Conservation (phyloP, 2,888 invertebrate genomes). For the Spisula solida region DNA sequence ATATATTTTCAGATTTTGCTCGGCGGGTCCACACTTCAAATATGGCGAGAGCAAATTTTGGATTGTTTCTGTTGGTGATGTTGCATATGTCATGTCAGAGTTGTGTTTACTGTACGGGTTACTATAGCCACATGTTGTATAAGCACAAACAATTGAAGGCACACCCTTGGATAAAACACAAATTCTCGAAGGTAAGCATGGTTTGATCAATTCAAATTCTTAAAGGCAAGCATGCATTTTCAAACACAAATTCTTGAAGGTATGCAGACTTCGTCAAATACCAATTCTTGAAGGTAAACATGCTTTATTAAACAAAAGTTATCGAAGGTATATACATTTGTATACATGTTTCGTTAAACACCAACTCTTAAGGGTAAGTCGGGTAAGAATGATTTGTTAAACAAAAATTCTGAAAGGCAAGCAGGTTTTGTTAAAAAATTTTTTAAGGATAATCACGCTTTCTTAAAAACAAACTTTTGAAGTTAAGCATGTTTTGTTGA, state of each 20-base stretch:
- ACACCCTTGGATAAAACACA: neutral
- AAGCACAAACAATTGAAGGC: neutral
- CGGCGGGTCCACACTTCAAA: neutral
- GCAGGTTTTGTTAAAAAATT: too few species aligned
- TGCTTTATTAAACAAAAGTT: neutral
- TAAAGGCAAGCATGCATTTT: too few species aligned
- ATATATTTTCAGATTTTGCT: neutral
- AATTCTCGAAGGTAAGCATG: neutral
- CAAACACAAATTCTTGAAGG: too few species aligned
- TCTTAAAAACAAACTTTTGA: neutral
- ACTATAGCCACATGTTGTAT: slow-evolving; percentile 27
- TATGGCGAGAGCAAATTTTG: neutral
- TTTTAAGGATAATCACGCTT: too few species aligned
- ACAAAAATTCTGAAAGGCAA: too few species aligned
- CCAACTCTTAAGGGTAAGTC: too few species aligned
- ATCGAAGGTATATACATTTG: too few species aligned
- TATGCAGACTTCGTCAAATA: neutral
- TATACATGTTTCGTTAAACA: neutral
- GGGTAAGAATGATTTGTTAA: neutral
- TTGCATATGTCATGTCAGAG: neutral
- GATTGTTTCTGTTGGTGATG: slow-evolving; percentile 33
- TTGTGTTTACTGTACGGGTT: slow-evolving; percentile 16
- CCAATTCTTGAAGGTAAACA: too few species aligned
- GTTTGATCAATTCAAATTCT: too few species aligned
- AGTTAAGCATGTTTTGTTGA: neutral